Conservation (phyloP, 1,140 invertebrate species). For the Aleiodes sp. region DNA sequence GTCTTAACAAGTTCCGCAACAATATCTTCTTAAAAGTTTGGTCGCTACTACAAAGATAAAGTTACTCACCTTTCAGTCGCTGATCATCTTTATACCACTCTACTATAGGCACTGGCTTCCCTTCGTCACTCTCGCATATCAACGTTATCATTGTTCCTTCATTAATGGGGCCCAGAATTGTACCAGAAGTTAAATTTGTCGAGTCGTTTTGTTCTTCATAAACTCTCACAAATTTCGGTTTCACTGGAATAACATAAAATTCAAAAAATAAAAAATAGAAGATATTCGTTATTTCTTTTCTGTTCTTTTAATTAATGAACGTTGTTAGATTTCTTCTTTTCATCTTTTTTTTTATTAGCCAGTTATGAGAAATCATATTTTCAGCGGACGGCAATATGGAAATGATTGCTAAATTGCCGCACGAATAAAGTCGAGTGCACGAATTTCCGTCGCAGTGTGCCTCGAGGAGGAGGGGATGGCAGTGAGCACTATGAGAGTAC, state of each 20-base stretch:
- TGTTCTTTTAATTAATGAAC: background rate
- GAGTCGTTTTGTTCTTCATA: slow-evolving; percentile 58
- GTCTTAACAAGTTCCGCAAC: background rate
- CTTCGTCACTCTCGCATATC: slow-evolving; percentile 76
- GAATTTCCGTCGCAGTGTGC: slow-evolving; percentile 16
- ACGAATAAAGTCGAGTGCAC: slow-evolving; percentile 13
- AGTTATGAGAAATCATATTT: slow-evolving; percentile 6
- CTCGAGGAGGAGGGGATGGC: background rate
- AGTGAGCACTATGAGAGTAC: background rate
- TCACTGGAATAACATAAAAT: slow-evolving; percentile 76
- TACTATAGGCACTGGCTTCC: slow-evolving; percentile 80
- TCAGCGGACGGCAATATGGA: slow-evolving; percentile 9
- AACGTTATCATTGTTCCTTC: slow-evolving; percentile 75
- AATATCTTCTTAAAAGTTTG: background rate
- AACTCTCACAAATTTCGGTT: slow-evolving; percentile 74
- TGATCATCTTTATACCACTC: slow-evolving; percentile 79
- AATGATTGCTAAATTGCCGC: slow-evolving; percentile 21
- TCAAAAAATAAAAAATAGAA: slow-evolving; percentile 46
- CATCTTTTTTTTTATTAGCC: background rate
- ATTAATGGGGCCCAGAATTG: slow-evolving; percentile 74
- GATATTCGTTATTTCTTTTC: no score
- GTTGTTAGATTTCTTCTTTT: no score
- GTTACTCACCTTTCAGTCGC: slow-evolving; percentile 73
- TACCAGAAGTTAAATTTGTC: slow-evolving; percentile 67
- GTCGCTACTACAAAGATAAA: slow-evolving; percentile 35